Evolutionary conservation across 1,140 invertebrate species (phyloP), one percentile per base, ranked within the genome.

Genomic region (Lerema accius): DNA sequence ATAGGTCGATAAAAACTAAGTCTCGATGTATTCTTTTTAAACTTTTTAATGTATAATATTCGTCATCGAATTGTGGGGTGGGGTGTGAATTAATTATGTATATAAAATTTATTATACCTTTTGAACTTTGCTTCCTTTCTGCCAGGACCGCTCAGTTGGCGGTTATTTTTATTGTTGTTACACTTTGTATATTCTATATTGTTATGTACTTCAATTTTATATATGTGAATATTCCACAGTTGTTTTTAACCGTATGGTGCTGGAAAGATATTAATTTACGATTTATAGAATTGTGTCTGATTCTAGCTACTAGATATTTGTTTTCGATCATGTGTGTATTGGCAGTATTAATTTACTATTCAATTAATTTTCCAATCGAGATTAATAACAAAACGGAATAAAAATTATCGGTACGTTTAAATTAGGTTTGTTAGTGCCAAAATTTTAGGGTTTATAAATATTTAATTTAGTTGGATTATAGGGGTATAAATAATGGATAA

Each of bases 341-440:
- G 53, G 53, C 39, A 45, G 40, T 48, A 16, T 16, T 39, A 28
- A n/a, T 40, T 32, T 40, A 26, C 14, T 65, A 63, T 71, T 66
- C 59, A 11, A 59, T 67, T 51, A 43, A 69, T 67, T 68, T 64
- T 17, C n/a, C 61, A 70, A 64, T 70, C 32, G 55, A 63, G 71
- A 71, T 53, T 67, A 68, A 68, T 70, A 64, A 56, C 42, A 60
- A 63, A 67, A 68, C 32, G 23, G 11, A 45, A 32, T 75, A 70
- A 77, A 75, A 73, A 73, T 73, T 73, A 83, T 82, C 69, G 63
- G 71, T 78, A 78, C 72, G 73, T 76, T 80, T n/a, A n/a, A 73
- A 85, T 84, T 89, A 87, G 79, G 83, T 89, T 85, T 86, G 71
- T 88, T 88, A 88, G 87, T 90, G 87, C 87, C 87, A 90, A 90